A percentile compares a stretch with the other conserved stretches of the same genome.
Evolutionary conservation across 2,888 invertebrate species (phyloP).

Genomic region (Conops quadrifasciatus): DNA sequence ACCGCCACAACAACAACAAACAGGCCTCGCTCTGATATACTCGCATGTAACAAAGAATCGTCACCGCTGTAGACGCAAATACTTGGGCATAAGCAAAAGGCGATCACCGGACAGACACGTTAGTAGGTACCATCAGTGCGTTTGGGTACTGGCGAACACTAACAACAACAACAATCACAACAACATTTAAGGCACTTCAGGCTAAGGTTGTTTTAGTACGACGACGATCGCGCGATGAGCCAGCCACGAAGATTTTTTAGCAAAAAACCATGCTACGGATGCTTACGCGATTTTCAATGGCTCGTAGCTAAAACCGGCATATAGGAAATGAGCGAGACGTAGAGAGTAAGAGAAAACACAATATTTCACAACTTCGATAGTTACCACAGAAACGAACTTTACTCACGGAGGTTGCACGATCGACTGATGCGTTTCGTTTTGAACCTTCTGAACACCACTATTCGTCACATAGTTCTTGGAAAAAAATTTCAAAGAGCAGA

Average conservation of each 20-base stretch:
- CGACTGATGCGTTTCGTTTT: constrained; percentile 23
- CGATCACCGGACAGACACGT: constrained; percentile 4
- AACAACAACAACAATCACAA: not conserved
- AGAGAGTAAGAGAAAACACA: not conserved
- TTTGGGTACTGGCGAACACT: not conserved
- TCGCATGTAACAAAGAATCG: not conserved
- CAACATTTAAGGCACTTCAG: not conserved
- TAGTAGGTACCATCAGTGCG: not conserved
- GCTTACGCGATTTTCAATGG: constrained; percentile 15
- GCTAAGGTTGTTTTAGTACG: not conserved
- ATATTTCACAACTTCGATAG: not conserved
- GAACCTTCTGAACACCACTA: not conserved
- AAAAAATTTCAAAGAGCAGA: no score
- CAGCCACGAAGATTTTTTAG: not conserved
- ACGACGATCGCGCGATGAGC: constrained; percentile 10
- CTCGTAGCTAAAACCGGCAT: not conserved
- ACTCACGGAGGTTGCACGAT: constrained; percentile 27
- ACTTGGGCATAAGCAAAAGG: constrained; percentile 14
- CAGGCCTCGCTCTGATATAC: not conserved
- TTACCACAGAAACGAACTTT: constrained; percentile 17
- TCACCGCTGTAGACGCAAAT: not conserved
- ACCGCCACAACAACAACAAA: constrained; percentile 1
- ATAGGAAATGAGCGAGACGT: not conserved
- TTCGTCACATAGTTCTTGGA: no score
- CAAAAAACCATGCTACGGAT: constrained; percentile 2